These are phyloP conservation scores for Laticauda colubrina DNA, from an alignment of 2,113 vertebrate genomes.

Conservation along the genomic window DNA sequence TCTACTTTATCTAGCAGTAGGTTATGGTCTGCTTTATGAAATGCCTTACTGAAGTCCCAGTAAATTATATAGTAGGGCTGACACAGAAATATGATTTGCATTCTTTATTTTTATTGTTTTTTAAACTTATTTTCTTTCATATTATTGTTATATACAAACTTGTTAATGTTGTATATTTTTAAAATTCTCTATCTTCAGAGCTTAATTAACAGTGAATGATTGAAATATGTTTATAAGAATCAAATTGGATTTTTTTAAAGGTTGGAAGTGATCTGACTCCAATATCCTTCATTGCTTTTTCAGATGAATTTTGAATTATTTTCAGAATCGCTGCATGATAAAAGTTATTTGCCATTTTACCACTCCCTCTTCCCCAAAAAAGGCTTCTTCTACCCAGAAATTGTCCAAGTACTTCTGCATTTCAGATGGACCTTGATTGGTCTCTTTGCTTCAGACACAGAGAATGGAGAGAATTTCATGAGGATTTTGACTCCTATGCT, in stretches of 20 bases:
- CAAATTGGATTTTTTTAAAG: background rate
- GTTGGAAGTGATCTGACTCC: background rate
- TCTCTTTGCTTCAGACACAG: background rate
- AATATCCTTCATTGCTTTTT: background rate
- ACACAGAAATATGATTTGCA: background rate
- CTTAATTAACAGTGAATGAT: background rate
- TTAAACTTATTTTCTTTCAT: background rate
- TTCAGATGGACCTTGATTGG: background rate
- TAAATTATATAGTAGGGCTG: background rate
- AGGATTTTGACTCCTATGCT: background rate
- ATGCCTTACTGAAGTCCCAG: too few species aligned
- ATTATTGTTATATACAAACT: background rate
- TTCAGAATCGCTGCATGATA: background rate
- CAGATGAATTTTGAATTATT: background rate
- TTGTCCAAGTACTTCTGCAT: background rate
- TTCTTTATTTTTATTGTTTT: background rate
- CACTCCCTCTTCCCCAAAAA: background rate
- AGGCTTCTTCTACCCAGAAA: background rate
- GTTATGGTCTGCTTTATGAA: too few species aligned
- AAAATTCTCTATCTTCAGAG: background rate
- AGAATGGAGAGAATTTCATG: background rate
- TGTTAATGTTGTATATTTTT: background rate
- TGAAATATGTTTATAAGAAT: background rate
- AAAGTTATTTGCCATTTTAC: background rate
- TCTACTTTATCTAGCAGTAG: too few species aligned